Evolutionary conservation across 2,113 vertebrate genomes (phyloP).

Genomic region (Cololabis saira): DNA sequence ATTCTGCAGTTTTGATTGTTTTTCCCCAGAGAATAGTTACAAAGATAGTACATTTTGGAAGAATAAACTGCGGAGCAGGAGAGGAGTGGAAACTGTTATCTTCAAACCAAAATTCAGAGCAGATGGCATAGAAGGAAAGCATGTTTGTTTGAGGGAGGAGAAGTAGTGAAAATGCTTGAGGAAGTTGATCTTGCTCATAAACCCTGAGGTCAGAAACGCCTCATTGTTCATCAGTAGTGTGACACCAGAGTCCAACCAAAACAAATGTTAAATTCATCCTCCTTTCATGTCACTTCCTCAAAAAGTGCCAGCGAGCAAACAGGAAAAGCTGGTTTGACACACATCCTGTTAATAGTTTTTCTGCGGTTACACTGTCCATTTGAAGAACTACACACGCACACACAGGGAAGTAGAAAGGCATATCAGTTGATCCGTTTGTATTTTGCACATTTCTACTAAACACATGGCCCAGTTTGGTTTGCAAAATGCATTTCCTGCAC

Average conservation of each 20-base stretch:
- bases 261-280: not conserved
- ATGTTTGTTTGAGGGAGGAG: not conserved
- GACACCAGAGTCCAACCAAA: not conserved
- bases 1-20: too few species aligned
- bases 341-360: conserved; percentile 17
- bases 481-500: not conserved
- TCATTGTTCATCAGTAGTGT: conserved; percentile 5
- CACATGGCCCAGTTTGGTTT: not conserved
- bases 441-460: too few species aligned
- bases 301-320: conserved; percentile 22
- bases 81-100: too few species aligned
- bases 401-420: not conserved
- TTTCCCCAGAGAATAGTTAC: too few species aligned
- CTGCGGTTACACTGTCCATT: too few species aligned
- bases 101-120: not conserved
- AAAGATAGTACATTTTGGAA: too few species aligned
- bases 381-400: too few species aligned
- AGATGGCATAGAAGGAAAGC: not conserved
- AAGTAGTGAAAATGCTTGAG: not conserved
- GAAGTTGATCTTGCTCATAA: not conserved
- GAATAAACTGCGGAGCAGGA: too few species aligned
- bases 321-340: conserved; percentile 40
- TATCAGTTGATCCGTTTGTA: not conserved
- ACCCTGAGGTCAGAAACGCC: not conserved
- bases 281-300: not conserved